These are phyloP conservation scores for Saccostrea echinata DNA, from an alignment of 1,140 invertebrate genomes.

Conservation along the genomic window DNA sequence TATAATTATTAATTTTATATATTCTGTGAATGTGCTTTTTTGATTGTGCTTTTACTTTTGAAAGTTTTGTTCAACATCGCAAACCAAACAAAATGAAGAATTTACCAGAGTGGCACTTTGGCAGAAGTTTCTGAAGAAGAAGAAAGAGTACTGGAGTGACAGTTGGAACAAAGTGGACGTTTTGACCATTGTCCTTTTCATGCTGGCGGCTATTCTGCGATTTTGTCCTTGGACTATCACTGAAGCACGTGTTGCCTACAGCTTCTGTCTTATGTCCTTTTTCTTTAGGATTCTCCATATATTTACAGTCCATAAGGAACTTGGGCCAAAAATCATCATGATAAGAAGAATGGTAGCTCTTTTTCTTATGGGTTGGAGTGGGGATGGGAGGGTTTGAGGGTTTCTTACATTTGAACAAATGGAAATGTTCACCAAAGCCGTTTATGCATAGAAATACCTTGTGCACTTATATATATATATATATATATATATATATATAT, in stretches of 20 bases:
- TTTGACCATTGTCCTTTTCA: conserved; percentile 6
- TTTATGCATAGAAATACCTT: background rate
- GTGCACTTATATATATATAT: background rate
- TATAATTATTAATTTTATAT: too few relatives aligned
- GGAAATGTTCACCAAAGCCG: too few relatives aligned
- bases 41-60: background rate
- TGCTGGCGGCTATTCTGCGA: conserved; percentile 53
- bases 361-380: background rate
- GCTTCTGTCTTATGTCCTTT: conserved; percentile 72
- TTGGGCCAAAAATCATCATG: conserved; percentile 81
- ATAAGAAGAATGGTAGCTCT: conserved; percentile 79
- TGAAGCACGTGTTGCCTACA: conserved; percentile 66
- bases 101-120: background rate
- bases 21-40: too few relatives aligned
- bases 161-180: conserved; percentile 77
- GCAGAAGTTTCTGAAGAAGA: conserved; percentile 53
- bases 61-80: conserved; percentile 31
- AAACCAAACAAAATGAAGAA: background rate
- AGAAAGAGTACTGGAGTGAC: conserved; percentile 71
- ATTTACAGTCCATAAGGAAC: conserved; percentile 75
- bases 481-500: conserved; percentile 24
- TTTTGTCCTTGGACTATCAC: conserved; percentile 64
- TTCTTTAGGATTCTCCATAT: conserved; percentile 75
- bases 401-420: too few relatives aligned
- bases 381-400: too few relatives aligned